These are phyloP conservation scores for Tursiops truncatus DNA, from an alignment of 2,113 vertebrate species.

Conservation along the genomic window DNA sequence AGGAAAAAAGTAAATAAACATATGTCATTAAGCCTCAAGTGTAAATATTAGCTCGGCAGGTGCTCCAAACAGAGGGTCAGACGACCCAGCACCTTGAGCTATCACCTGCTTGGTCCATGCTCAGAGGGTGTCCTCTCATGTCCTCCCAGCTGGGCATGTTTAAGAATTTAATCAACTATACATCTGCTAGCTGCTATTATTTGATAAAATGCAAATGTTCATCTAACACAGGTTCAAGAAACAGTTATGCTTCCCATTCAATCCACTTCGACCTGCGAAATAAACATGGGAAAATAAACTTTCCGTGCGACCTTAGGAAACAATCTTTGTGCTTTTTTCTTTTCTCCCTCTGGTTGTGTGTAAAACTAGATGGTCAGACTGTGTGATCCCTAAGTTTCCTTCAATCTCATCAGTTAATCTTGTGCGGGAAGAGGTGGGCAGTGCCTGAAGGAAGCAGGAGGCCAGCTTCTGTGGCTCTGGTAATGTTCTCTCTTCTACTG, in stretches of 20 bases:
- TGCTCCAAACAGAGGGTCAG: neutral
- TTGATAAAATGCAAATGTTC: neutral
- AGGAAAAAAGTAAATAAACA: neutral
- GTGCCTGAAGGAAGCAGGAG: neutral
- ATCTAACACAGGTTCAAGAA: neutral
- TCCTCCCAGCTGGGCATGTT: neutral
- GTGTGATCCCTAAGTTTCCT: neutral
- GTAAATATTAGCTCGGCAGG: neutral
- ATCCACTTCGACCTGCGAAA: neutral
- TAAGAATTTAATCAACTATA: neutral
- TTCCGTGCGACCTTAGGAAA: neutral
- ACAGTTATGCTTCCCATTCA: neutral
- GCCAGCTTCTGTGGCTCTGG: neutral
- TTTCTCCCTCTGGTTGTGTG: too few relatives aligned
- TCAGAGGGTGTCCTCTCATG: fast-evolving
- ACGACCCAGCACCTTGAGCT: fast-evolving
- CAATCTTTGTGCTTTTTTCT: neutral
- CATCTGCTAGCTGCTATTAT: neutral
- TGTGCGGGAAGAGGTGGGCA: neutral
- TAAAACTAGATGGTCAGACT: neutral
- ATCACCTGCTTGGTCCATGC: neutral
- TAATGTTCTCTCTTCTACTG: neutral
- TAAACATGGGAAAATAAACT: neutral
- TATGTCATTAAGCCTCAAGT: neutral
- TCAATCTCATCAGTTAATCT: neutral